A percentile compares a stretch with the other conserved stretches of the same genome.
Conservation (phyloP, 2,888 invertebrate genomes). For the Villa cingulata region DNA sequence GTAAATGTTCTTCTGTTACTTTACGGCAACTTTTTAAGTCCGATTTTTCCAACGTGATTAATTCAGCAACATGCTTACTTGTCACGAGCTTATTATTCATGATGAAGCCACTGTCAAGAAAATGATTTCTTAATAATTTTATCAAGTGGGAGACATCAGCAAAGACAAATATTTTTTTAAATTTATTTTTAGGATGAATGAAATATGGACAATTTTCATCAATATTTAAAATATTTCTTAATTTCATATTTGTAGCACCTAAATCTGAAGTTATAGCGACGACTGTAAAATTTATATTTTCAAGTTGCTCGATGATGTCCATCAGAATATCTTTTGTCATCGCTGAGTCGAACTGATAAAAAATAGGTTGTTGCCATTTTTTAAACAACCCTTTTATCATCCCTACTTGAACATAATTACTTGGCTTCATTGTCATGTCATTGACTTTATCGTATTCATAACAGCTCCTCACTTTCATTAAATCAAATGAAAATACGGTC, state of each 20-base stretch:
- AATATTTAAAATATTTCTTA: conserved; percentile 1
- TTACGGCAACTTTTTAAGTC: conserved; percentile 4
- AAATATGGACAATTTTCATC: neutral
- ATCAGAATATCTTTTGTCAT: conserved; percentile 4
- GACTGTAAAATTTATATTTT: conserved; percentile 3
- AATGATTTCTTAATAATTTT: no score
- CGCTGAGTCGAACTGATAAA: conserved; percentile 7
- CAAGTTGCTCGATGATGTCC: conserved; percentile 9
- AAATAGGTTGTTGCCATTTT: conserved; percentile 11
- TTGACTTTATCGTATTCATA: conserved; percentile 7
- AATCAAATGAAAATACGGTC: conserved; percentile 1
- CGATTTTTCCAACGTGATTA: neutral
- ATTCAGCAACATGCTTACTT: no score
- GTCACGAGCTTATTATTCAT: no score
- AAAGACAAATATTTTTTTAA: no score
- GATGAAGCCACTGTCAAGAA: no score
- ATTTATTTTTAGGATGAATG: conserved; percentile 1
- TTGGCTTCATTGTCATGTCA: conserved; percentile 7
- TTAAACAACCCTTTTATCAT: conserved; percentile 8
- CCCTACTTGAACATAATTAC: conserved; percentile 9
- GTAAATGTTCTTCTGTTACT: neutral
- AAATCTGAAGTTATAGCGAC: no score
- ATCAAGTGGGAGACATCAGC: no score
- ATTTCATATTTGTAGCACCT: no score
- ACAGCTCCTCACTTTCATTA: conserved; percentile 12